phyloP scores from a whole-genome alignment of 2,888 invertebrate species.

The Exocentrus adspersus region DNA sequence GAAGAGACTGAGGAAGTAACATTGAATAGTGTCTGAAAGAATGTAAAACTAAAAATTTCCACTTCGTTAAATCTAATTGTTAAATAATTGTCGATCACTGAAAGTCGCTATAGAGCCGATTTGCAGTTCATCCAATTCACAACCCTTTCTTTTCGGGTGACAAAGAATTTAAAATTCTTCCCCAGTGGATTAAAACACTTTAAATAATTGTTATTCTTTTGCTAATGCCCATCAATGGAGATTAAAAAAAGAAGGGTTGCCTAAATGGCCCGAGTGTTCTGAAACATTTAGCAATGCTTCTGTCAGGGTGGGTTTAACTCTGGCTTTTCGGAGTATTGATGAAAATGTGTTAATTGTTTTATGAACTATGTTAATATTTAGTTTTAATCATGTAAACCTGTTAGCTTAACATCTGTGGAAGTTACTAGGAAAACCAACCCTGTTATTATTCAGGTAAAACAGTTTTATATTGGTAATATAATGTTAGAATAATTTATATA shows the following conservation, averaged over 20 bases:
- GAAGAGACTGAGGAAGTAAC: too few relatives aligned
- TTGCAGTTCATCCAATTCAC: slow-evolving; percentile 55
- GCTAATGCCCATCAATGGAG: slow-evolving; percentile 47
- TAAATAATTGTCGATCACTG: slow-evolving; percentile 32
- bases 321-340: not conserved
- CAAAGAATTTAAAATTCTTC: slow-evolving; percentile 57
- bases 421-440: too few relatives aligned
- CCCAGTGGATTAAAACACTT: slow-evolving; percentile 58
- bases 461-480: too few relatives aligned
- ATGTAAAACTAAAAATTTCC: slow-evolving; percentile 12
- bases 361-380: too few relatives aligned
- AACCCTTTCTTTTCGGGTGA: slow-evolving; percentile 56
- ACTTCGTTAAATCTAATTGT: slow-evolving; percentile 29
- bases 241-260: slow-evolving; percentile 40
- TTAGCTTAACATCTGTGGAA: too few relatives aligned
- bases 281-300: slow-evolving; percentile 32
- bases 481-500: too few relatives aligned
- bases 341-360: not conserved
- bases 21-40: not conserved
- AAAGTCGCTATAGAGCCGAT: slow-evolving; percentile 44
- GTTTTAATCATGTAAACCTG: too few relatives aligned
- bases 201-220: slow-evolving; percentile 57
- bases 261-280: slow-evolving; percentile 34
- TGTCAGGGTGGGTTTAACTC: slow-evolving; percentile 23
- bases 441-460: too few relatives aligned